Conservation (phyloP, 2,888 invertebrate genomes). For the Drosophila emarginata region DNA sequence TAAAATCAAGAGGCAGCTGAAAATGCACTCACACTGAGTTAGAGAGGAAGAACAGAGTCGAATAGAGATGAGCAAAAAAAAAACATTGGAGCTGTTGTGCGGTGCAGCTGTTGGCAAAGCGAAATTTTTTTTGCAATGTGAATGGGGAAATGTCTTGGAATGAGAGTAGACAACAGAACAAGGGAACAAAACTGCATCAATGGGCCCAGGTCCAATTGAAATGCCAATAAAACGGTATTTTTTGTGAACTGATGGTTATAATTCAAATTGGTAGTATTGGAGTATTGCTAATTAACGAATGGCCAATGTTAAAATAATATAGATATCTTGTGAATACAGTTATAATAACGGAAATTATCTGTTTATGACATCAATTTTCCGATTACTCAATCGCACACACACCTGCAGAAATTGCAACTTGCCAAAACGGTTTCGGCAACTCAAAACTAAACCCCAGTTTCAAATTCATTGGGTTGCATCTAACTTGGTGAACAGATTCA, state of each 20-base stretch:
- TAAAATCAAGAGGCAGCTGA: slow-evolving; percentile 48
- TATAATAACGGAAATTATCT: too few species aligned
- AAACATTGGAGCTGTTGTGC: slow-evolving; percentile 40
- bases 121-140: slow-evolving; percentile 9
- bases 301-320: too few species aligned
- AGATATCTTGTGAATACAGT: too few species aligned
- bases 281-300: background rate
- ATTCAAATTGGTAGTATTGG: background rate
- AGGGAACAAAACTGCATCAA: slow-evolving; percentile 6
- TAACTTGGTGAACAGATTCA: slow-evolving; percentile 22
- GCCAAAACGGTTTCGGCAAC: slow-evolving; percentile 32
- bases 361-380: slow-evolving; percentile 15
- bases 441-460: background rate
- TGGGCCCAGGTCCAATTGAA: slow-evolving; percentile 74
- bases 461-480: slow-evolving; percentile 22
- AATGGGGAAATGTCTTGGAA: background rate
- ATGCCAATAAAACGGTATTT: slow-evolving; percentile 64
- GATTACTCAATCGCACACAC: slow-evolving; percentile 27
- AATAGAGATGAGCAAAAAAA: background rate
- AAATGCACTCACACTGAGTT: slow-evolving; percentile 53
- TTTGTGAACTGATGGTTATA: slow-evolving; percentile 9
- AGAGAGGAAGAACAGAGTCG: slow-evolving; percentile 16
- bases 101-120: slow-evolving; percentile 65
- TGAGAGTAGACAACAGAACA: background rate
- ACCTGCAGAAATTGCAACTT: slow-evolving; percentile 38